These are phyloP conservation scores for Pseudomyrmex gracilis DNA, from an alignment of 1,140 invertebrate genomes.

Conservation along the genomic window DNA sequence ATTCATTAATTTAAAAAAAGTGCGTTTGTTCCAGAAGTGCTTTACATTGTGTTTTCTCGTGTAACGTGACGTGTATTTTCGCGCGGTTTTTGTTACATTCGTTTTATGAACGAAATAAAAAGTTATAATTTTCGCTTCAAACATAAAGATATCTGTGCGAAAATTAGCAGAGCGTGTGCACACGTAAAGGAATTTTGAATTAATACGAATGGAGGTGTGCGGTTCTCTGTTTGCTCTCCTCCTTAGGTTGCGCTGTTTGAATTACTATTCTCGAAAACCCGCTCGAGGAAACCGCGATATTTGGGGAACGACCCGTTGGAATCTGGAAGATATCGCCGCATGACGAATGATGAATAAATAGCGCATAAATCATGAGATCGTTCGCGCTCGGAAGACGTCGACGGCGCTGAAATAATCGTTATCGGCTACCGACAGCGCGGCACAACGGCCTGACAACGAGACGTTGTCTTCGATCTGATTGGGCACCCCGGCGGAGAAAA, in stretches of 20 bases:
- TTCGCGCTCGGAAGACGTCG: constrained; percentile 23
- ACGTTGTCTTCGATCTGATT: constrained; percentile 54
- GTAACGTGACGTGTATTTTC: too few species aligned
- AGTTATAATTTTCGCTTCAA: background rate
- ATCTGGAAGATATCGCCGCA: constrained; percentile 8
- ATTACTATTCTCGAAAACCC: background rate
- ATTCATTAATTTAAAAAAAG: background rate
- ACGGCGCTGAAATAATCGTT: constrained; percentile 56
- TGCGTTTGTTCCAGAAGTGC: background rate
- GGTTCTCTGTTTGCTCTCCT: background rate
- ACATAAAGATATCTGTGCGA: background rate
- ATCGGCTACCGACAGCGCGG: constrained; percentile 44
- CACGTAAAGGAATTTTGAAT: background rate
- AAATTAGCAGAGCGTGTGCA: background rate
- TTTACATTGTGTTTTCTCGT: background rate
- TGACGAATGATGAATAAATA: constrained; percentile 52
- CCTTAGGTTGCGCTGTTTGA: background rate
- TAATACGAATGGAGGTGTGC: background rate
- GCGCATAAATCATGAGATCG: constrained; percentile 33
- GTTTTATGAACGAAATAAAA: background rate
- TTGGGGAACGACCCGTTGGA: constrained; percentile 5
- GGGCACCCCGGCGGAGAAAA: constrained; percentile 15
- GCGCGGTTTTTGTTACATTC: too few species aligned
- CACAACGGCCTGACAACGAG: constrained; percentile 38
- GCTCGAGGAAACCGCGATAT: background rate